These are phyloP conservation scores for Neoniphon sammara DNA, from an alignment of 2,797 vertebrate genomes.

Conservation along the genomic window DNA sequence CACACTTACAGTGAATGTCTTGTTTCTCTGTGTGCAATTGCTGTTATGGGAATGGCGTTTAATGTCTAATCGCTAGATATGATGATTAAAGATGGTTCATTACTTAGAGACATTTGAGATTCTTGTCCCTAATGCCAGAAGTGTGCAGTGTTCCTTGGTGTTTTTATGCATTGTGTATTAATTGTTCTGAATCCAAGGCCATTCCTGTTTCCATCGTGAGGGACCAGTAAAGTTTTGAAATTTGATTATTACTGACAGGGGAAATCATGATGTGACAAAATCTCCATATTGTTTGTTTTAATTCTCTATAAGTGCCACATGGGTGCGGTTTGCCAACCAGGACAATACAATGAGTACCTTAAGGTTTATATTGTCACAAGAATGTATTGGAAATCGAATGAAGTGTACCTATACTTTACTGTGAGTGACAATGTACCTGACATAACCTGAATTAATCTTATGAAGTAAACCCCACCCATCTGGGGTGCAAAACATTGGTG, in stretches of 20 bases:
- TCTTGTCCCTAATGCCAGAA: background rate
- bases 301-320: background rate
- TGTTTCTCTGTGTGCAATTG: background rate
- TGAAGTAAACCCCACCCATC: too few species aligned
- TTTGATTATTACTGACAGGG: background rate
- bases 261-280: background rate
- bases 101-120: background rate
- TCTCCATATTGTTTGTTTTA: conserved; percentile 9
- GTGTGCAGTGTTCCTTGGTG: too few species aligned
- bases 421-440: too few species aligned
- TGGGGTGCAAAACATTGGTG: too few species aligned
- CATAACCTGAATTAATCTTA: too few species aligned
- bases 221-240: too few species aligned
- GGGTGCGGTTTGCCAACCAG: conserved; percentile 7
- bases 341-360: background rate
- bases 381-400: too few species aligned
- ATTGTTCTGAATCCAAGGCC: too few species aligned
- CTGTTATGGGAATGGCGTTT: background rate
- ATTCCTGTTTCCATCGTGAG: too few species aligned
- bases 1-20: background rate
- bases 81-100: background rate
- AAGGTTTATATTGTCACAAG: too few species aligned
- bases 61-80: background rate
- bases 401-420: too few species aligned
- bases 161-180: too few species aligned